Percentiles rank a stretch among this genome's conserved stretches.
Conservation (phyloP, 1,140 invertebrate species). For the Bicyclus anynana region DNA sequence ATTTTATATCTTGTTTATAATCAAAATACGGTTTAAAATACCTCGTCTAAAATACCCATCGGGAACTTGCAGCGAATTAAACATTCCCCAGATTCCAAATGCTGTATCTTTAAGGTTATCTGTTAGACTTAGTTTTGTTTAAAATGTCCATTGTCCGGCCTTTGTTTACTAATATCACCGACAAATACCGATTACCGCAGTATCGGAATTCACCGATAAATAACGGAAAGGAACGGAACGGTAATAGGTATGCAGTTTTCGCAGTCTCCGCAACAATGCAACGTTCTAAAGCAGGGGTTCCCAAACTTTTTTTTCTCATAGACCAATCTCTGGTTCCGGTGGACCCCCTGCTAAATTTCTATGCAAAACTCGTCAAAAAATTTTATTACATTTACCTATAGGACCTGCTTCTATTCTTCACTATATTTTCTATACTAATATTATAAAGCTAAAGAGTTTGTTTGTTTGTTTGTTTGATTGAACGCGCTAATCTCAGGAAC, state of each 20-base stretch:
- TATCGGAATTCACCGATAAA: background rate
- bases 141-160: background rate
- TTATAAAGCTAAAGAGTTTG: too few species aligned
- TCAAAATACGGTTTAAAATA: conserved; percentile 2
- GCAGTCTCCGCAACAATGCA: too few species aligned
- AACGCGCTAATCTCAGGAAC: too few species aligned
- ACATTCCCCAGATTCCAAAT: conserved; percentile 1
- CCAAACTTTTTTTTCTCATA: too few species aligned
- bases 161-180: background rate
- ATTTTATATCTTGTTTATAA: conserved; percentile 15
- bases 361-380: too few species aligned
- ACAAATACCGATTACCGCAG: background rate
- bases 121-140: background rate
- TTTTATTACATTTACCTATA: too few species aligned
- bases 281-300: too few species aligned
- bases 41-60: background rate
- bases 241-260: background rate
- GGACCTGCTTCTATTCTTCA: too few species aligned
- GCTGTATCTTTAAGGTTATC: background rate
- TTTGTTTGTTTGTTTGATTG: too few species aligned
- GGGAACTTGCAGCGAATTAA: conserved; percentile 2
- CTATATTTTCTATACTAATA: too few species aligned
- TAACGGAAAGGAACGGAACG: background rate
- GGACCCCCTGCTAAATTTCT: too few species aligned
- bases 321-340: too few species aligned